Evolutionary conservation across 2,888 invertebrate genomes (phyloP).

Genomic region (Agrotis ipsilon): DNA sequence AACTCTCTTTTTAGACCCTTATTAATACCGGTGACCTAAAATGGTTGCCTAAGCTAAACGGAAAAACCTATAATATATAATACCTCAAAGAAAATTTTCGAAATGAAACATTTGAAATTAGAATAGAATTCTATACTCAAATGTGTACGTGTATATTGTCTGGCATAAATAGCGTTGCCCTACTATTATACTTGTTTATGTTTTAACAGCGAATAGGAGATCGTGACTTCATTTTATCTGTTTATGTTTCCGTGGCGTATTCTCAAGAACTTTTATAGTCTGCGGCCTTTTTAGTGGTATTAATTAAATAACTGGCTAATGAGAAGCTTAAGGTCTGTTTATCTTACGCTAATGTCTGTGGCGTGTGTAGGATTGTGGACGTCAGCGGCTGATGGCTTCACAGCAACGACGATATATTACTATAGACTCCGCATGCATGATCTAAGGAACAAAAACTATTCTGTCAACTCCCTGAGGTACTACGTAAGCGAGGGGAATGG

Average conservation of each 20-base stretch:
- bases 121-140: constrained; percentile 31
- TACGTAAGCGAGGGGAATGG: no score
- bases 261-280: constrained; percentile 4
- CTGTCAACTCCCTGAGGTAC: no score
- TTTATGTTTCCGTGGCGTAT: constrained; percentile 10
- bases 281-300: not conserved
- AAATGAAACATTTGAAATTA: constrained; percentile 40
- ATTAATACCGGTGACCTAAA: no score
- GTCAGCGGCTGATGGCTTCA: no score
- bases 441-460: no score
- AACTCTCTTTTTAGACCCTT: no score
- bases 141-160: constrained; percentile 34
- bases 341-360: no score
- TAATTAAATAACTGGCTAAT: not conserved
- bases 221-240: constrained; percentile 40
- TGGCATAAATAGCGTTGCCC: constrained; percentile 51
- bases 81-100: not conserved
- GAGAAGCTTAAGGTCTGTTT: not conserved
- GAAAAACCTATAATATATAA: no score
- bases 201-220: constrained; percentile 18
- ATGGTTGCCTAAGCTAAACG: no score
- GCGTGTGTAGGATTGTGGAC: no score
- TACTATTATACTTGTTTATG: constrained; percentile 49
- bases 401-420: no score
- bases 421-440: no score